A percentile compares a stretch with the other conserved stretches of the same genome.
phyloP scores from a whole-genome alignment of 2,113 vertebrate genomes.

The Gadus chalcogrammus region DNA sequence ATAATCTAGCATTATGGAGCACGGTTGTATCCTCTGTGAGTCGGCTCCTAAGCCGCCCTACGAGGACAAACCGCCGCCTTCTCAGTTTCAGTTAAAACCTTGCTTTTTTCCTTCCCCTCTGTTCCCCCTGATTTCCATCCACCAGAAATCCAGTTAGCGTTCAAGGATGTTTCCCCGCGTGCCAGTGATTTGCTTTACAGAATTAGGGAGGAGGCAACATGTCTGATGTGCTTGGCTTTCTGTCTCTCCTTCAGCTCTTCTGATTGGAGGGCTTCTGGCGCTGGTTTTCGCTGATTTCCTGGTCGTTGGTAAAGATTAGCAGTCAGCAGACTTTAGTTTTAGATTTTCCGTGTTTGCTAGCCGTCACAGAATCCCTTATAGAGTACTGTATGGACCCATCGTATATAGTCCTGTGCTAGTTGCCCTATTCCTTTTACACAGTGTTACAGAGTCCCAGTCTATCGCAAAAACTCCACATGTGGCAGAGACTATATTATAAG shows the following conservation, averaged over 20 bases:
- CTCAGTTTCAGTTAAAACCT: slow-evolving; percentile 28
- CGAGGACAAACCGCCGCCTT: slow-evolving; percentile 56
- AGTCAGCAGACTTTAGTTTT: slow-evolving; percentile 59
- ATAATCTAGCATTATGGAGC: slow-evolving; percentile 41
- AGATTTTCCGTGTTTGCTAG: not conserved
- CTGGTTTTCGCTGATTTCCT: slow-evolving; percentile 78
- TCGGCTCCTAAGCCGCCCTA: slow-evolving; percentile 51
- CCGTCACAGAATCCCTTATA: no score
- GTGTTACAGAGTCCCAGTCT: no score
- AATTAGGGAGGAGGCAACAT: slow-evolving; percentile 48
- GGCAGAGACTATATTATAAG: not conserved
- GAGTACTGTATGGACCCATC: not conserved
- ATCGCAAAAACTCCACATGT: no score
- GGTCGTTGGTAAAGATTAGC: slow-evolving; percentile 75
- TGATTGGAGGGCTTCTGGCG: slow-evolving; percentile 75
- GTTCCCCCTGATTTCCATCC: slow-evolving; percentile 48
- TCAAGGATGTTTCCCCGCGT: slow-evolving; percentile 43
- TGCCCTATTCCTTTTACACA: not conserved
- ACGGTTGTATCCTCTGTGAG: slow-evolving; percentile 45
- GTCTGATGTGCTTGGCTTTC: slow-evolving; percentile 66
- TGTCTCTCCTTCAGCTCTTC: slow-evolving; percentile 74
- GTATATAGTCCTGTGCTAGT: not conserved
- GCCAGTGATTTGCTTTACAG: slow-evolving; percentile 53
- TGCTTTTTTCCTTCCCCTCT: slow-evolving; percentile 12
- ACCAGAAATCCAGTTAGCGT: slow-evolving; percentile 52